Base-by-base conservation (phyloP, 2,888 invertebrate genomes). In the Sesamia inferens region DNA sequence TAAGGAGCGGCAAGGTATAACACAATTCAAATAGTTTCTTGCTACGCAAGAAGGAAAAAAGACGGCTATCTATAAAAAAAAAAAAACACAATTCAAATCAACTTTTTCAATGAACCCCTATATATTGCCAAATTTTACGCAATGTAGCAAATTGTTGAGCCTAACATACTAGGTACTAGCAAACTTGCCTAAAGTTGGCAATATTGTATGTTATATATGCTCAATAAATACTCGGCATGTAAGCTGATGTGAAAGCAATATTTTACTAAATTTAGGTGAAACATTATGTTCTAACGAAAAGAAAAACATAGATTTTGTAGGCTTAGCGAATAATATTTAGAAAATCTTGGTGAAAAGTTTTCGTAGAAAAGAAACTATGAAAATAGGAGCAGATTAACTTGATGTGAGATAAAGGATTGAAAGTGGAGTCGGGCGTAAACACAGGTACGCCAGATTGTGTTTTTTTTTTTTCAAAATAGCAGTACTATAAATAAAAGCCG, bases 141-240 rank as follows among this genome's bases (percentile, higher is more conserved):
- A 76, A 55, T 19, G 0, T 14, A 6, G n/a, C 4, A 48, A 3
- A 42, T 51, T 24, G 13, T 75, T 48, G 22, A 57, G 47, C n/a
- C 24, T 24, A 16, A n/a, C 3, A 74, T 74, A 48, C 58, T 16
- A 16, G 48, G 58, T 73, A 42, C 24, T 13, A 16, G 42, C 42
- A 69, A 68, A 69, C 69, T 69, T 22, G 14, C 48, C 31, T 31
- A 3, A 31, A 31, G 11, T 44, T 4, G 8, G 24, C 11, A 44
- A 70, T 71, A 47, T 71, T 55, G n/a, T 47, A 22, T 24, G 55
- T 70, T 31, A 70, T 22, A 24, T 65, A 76, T 65, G 16, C 19
- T 76, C 54, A 7, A 65, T 55, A 76, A 55, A 64, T 55, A 76
- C n/a, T 14, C n/a, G 10, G n/a, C 42, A 51, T 57, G 13, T 57